Evolutionary conservation across 2,113 vertebrate species (phyloP), one percentile per base, ranked within the genome.

Genomic region (Smithornis capensis): DNA sequence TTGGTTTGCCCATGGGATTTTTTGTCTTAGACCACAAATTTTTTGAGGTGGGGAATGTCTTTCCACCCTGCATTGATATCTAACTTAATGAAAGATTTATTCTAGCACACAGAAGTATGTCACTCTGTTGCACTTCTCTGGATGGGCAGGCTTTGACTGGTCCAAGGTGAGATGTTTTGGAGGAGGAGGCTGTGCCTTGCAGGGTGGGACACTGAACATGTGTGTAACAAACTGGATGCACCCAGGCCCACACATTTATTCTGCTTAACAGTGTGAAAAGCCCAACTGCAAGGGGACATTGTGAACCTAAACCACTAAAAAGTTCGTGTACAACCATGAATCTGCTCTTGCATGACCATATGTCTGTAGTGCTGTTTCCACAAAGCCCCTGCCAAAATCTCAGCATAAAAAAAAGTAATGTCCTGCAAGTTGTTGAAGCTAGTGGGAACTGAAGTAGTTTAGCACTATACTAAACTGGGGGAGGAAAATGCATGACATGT

Each of bases 401-500:
- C 47, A 67, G 52, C 13, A 16, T 50, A 23, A 24, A 37, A 45
- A 27, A 33, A 73, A 71, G 23, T 62, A 69, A 71, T 31, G 13
- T 18, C 56, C 33, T n/a, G 40, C 37, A 59, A 64, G 22, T 13
- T 84, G 56, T 74, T 83, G 74, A 56, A 73, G 40, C 37, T 35
- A 6, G 15, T 33, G 44, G 45, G 74, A 78, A 49, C 9, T 69
- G 40, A 93, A 69, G n/a, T 27, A 11, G 24, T 77, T 83, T 73
- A 49, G 50, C 9, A 11, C 29, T 38, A 4, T 13, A 24, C 33
- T 56, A 68, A 67, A 68, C 7, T 1, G 3, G 40, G 21, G 35
- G 45, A 67, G 37, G 31, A 85, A 88, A 69, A 19, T 13, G 60
- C 0, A 0, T 11, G 40, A 28, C n/a, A 4, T 9, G 6, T 35